Conservation (phyloP, 2,888 invertebrate species). For the Scelioninae gen. 2 region DNA sequence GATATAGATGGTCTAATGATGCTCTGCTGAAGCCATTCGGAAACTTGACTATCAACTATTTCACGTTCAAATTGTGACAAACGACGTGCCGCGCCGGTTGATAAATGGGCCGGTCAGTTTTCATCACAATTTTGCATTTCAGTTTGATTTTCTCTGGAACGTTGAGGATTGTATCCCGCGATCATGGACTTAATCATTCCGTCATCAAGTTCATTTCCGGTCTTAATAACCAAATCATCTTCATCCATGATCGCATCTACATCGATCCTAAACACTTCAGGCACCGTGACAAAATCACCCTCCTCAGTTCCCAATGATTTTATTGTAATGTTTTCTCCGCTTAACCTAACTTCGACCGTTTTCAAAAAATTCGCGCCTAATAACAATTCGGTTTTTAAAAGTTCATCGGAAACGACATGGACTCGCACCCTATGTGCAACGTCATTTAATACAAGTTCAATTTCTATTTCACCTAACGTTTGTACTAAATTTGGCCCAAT, state of each 20-base stretch:
- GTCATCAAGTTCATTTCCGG: background rate
- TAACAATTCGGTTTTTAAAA: background rate
- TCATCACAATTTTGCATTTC: slow-evolving; percentile 20
- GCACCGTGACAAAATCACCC: too few relatives aligned
- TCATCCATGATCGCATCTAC: too few relatives aligned
- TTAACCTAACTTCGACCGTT: slow-evolving; percentile 1
- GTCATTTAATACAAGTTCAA: too few relatives aligned
- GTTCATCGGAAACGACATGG: background rate
- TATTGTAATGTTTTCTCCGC: too few relatives aligned
- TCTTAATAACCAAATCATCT: too few relatives aligned
- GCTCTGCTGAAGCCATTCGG: slow-evolving; percentile 10
- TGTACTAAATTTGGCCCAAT: too few relatives aligned
- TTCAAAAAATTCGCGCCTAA: slow-evolving; percentile 4
- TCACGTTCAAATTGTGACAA: background rate
- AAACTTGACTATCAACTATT: slow-evolving; percentile 11
- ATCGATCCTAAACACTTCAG: too few relatives aligned
- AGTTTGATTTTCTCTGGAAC: background rate
- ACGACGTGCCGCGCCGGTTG: slow-evolving; percentile 23
- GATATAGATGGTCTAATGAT: slow-evolving; percentile 24
- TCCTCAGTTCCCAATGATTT: too few relatives aligned
- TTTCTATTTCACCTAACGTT: too few relatives aligned
- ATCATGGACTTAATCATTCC: background rate
- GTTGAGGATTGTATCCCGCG: background rate
- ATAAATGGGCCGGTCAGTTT: slow-evolving; percentile 7
- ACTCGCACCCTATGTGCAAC: too few relatives aligned